Percentiles rank a stretch among this genome's conserved stretches.
These are phyloP conservation scores for Zaprionus davidi DNA, from an alignment of 1,140 invertebrate genomes.

Conservation along the genomic window DNA sequence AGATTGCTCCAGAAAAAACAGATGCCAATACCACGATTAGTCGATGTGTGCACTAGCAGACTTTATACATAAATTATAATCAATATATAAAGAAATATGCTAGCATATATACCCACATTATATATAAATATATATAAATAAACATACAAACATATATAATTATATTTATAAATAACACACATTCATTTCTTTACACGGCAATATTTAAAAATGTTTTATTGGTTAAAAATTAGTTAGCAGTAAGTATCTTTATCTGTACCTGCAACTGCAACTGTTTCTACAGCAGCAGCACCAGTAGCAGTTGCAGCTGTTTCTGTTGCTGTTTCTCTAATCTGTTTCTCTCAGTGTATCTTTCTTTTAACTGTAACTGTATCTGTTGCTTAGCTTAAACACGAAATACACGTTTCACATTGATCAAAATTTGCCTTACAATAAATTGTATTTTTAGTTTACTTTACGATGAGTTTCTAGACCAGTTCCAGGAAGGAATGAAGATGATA, in stretches of 20 bases:
- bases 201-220: constrained; percentile 37
- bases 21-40: too few species aligned
- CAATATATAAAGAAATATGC: too few species aligned
- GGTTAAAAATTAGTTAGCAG: constrained; percentile 1
- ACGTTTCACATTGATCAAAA: constrained; percentile 39
- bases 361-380: constrained; percentile 11
- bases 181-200: not conserved
- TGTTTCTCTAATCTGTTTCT: not conserved
- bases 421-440: constrained; percentile 58
- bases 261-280: constrained; percentile 7
- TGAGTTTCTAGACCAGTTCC: constrained; percentile 26
- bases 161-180: not conserved
- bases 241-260: constrained; percentile 17
- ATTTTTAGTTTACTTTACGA: constrained; percentile 46
- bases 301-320: constrained; percentile 16
- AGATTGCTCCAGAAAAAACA: too few species aligned
- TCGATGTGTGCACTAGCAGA: too few species aligned
- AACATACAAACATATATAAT: not conserved
- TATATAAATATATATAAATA: too few species aligned
- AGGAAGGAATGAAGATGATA: not conserved
- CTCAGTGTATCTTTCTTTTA: not conserved
- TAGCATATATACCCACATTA: too few species aligned
- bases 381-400: constrained; percentile 35
- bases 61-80: too few species aligned
- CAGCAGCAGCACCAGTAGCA: not conserved